These are phyloP conservation scores for Spilarctia lutea DNA, from an alignment of 2,888 invertebrate genomes.

Conservation along the genomic window DNA sequence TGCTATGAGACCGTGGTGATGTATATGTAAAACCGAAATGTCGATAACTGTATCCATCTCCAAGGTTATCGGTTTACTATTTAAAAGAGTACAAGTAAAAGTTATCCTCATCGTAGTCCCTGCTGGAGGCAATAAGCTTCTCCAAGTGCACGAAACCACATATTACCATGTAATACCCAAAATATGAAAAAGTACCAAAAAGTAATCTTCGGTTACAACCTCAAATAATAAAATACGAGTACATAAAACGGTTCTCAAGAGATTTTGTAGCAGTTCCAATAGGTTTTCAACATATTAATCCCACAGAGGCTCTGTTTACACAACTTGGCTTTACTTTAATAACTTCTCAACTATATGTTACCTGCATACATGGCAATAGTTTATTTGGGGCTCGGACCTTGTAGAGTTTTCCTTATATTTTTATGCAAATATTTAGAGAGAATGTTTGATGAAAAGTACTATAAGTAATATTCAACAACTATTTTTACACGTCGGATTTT, in stretches of 20 bases:
- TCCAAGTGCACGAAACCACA: too few species aligned
- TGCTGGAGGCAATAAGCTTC: too few species aligned
- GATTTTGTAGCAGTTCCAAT: background rate
- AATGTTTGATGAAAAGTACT: background rate
- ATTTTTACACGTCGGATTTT: too few species aligned
- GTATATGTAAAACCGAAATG: too few species aligned
- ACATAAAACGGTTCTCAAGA: background rate
- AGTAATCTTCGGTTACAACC: background rate
- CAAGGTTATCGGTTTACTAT: too few species aligned
- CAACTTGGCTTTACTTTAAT: constrained; percentile 34
- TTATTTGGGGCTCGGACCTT: constrained; percentile 22
- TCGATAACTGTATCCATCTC: too few species aligned
- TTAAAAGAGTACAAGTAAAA: too few species aligned
- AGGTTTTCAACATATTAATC: constrained; percentile 17
- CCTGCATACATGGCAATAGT: constrained; percentile 38
- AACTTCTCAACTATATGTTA: constrained; percentile 32
- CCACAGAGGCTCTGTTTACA: constrained; percentile 26
- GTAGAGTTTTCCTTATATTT: constrained; percentile 39
- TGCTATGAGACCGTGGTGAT: too few species aligned
- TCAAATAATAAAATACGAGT: background rate
- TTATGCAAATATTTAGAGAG: constrained; percentile 27
- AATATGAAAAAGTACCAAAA: background rate
- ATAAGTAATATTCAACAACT: too few species aligned
- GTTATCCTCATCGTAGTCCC: too few species aligned
- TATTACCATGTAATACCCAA: background rate